These are phyloP conservation scores for Cyclopterus lumpus DNA, from an alignment of 2,797 vertebrate genomes.

Conservation along the genomic window DNA sequence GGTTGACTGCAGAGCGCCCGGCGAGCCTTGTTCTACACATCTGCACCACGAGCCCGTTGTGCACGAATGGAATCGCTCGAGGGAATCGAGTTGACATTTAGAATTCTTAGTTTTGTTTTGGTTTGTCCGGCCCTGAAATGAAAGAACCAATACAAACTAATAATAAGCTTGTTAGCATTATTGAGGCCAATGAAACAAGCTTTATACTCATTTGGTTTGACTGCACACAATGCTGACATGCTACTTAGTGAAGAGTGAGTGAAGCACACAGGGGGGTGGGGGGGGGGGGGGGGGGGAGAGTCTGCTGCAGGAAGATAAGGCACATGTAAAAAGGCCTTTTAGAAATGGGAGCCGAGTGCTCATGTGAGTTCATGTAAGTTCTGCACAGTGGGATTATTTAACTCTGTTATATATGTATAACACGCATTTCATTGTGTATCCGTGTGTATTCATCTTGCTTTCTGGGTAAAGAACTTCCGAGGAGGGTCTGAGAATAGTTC, in stretches of 20 bases:
- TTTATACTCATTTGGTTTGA: slow-evolving; percentile 55
- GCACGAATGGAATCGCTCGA: no score
- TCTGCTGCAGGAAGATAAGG: slow-evolving; percentile 67
- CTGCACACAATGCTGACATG: slow-evolving; percentile 63
- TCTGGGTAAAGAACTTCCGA: neutral
- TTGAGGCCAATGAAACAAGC: slow-evolving; percentile 42
- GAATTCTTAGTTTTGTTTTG: neutral
- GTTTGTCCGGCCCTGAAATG: slow-evolving; percentile 16
- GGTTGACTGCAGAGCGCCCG: slow-evolving; percentile 24
- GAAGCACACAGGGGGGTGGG: no score
- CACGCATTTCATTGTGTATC: neutral
- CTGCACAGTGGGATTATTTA: slow-evolving; percentile 8
- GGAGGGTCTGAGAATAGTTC: no score
- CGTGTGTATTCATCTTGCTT: neutral
- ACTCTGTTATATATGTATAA: neutral
- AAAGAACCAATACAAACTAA: slow-evolving; percentile 20
- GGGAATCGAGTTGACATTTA: slow-evolving; percentile 73
- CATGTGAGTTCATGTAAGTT: neutral
- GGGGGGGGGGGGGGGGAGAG: no score
- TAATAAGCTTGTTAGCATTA: slow-evolving; percentile 34
- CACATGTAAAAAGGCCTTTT: slow-evolving; percentile 16
- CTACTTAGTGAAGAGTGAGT: slow-evolving; percentile 49
- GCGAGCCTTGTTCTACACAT: slow-evolving; percentile 9
- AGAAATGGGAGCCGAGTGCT: slow-evolving; percentile 16
- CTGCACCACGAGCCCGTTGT: slow-evolving; percentile 25